Evolutionary conservation across 2,797 vertebrate species (phyloP), one percentile per base, ranked within the genome.

Genomic region (Taenioides sp.): DNA sequence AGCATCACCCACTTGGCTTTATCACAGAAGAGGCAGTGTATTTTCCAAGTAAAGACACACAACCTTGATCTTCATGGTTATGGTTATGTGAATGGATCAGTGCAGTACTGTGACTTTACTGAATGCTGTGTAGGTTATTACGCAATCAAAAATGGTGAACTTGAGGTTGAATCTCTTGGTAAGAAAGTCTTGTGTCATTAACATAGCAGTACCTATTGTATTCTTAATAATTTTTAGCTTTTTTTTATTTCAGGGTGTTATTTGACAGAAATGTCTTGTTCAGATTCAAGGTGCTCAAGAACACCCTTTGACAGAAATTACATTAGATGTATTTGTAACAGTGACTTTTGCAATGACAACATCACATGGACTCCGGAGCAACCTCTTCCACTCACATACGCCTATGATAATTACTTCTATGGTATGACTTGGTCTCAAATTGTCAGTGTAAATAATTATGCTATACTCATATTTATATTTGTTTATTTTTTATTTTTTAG

Each of bases 301-400:
- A 14, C 6, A 7, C 66, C 4, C 50, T 12, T 57, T 3, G 43
- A 66, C 0, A 55, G 71, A 1, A 28, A 1, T 4, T 0, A 70
- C 27, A 28, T 83, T 0, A 70, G 28, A 43, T 93, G 93, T 69
- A 71, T 80, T 5, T 94, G 93, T 80, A 83, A 77, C 74, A 82
- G 87, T 18, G 90, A 93, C 75, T 62, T 93, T 28, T 94, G 93
- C 81, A 94, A 93, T 62, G 64, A 49, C 61, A 92, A 93, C 72
- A 47, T 89, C 28, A 87, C 82, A 0, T 86, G 72, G 91, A 77
- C 12, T 20, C 20, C 66, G 16, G 65, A 81, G 11, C 43, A 75
- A 28, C 62, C 73, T 65, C 63, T 2, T 49, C 57, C 9, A 34
- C 28, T 31, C 43, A 25, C 64, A 0, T n/a, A 52, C 58, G 66